Base-by-base conservation (phyloP, 2,888 invertebrate species). In the Ichneumoninae sp. region DNA sequence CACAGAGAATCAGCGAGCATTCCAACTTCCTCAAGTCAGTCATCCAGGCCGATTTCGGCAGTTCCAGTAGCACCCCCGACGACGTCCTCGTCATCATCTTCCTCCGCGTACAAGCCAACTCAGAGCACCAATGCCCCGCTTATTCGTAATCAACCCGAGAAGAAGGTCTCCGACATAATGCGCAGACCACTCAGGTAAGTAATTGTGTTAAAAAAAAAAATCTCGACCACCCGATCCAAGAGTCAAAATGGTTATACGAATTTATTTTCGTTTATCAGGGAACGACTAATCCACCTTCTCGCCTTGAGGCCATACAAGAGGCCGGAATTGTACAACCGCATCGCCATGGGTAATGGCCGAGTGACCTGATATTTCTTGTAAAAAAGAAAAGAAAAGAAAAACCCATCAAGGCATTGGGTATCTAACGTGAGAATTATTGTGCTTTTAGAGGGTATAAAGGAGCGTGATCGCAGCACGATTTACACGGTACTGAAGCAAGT, bases 221-320 rank as follows among this genome's bases (percentile, higher is more conserved):
- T 16, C 44, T 47, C 16, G 44, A 47, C 44, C 3, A 47, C 44
- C 4, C 3, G 33, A 8, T n/a, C 50, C 33, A 30, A 62, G 16
- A 16, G 22, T 50, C 47, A 16, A 8, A 65, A 76, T 33, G 33
- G 54, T 22, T n/a, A 65, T 16, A 57, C 33, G 54, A 57, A 33
- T 71, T 70, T 72, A 16, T 76, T 77, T 70, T 76, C 76, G 30
- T 74, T 75, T 95, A 96, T 91, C 95, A 97, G 98, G 94, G 98
- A 98, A 95, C 96, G 98, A 94, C 96, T 99, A 93, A 97, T 99
- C 93, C 99, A 99, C 94, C 95, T 98, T 94, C 95, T 99, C 94
- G 99, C 98, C 89, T 94, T 98, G 94, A 97, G 97, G 94, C 97
- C 98, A 87, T 98, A 97, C 94, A 99, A 98, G 94, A 98, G 98